Evolutionary conservation across 2,888 invertebrate genomes (phyloP).

Genomic region (Lochmaea crataegi): DNA sequence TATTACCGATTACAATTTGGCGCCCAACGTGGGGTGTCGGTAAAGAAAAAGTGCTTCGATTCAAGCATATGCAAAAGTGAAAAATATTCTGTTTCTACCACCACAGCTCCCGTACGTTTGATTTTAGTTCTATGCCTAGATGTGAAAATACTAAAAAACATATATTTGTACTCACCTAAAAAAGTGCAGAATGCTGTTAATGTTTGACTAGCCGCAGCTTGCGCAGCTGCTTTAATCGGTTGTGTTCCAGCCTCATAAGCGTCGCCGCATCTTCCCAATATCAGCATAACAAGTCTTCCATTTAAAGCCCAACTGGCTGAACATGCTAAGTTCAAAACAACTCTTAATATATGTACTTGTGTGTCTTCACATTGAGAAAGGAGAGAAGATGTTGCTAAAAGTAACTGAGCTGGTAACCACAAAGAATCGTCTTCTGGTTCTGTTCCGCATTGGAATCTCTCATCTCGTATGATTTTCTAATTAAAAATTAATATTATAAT

Average conservation of each 20-base stretch:
- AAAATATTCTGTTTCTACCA: no score
- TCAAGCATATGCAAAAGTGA: no score
- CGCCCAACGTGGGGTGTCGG: no score
- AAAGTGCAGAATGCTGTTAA: constrained; percentile 87
- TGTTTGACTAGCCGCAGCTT: constrained; percentile 91
- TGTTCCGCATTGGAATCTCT: constrained; percentile 88
- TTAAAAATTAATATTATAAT: constrained; percentile 35
- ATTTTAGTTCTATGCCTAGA: no score
- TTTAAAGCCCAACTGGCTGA: constrained; percentile 91
- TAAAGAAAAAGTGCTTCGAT: no score
- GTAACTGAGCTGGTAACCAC: constrained; percentile 92
- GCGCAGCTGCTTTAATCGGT: constrained; percentile 86
- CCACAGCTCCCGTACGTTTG: no score
- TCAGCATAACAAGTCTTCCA: constrained; percentile 87
- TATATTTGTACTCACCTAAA: constrained; percentile 68
- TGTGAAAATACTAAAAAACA: not conserved
- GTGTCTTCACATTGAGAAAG: constrained; percentile 86
- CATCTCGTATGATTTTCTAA: constrained; percentile 90
- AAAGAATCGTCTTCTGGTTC: constrained; percentile 93
- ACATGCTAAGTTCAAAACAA: constrained; percentile 88
- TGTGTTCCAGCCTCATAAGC: constrained; percentile 83
- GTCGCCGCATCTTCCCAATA: constrained; percentile 86
- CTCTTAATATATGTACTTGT: constrained; percentile 77
- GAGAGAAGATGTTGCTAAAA: constrained; percentile 85
- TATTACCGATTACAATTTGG: no score